Conservation (phyloP, 1,140 invertebrate species). For the Drosophila trapezifrons region DNA sequence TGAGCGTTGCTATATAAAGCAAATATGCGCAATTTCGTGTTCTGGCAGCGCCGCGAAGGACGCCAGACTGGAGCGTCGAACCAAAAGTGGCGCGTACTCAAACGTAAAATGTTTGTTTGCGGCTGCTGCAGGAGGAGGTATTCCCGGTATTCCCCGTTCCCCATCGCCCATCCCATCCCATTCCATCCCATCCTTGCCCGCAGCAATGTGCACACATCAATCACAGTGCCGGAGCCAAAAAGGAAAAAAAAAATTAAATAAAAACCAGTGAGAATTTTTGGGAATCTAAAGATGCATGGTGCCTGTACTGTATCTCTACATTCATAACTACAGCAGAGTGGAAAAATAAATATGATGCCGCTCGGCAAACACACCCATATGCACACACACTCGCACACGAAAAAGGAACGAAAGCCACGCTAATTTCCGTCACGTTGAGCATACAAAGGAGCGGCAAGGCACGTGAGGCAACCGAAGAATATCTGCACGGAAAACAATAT, state of each 20-base stretch:
- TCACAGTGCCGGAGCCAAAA: conserved; percentile 43
- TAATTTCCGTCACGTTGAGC: conserved; percentile 82
- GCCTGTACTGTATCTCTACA: conserved; percentile 54
- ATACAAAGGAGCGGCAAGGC: conserved; percentile 71
- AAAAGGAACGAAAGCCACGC: conserved; percentile 53
- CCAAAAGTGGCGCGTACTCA: conserved; percentile 77
- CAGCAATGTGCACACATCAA: conserved; percentile 70
- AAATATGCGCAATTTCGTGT: conserved; percentile 82
- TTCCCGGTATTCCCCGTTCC: not conserved
- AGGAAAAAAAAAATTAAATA: conserved; percentile 37
- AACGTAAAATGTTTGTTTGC: conserved; percentile 81
- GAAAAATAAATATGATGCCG: conserved; percentile 75
- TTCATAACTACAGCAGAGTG: conserved; percentile 76
- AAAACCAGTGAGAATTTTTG: conserved; percentile 50
- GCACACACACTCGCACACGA: conserved; percentile 31
- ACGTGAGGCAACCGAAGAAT: conserved; percentile 58
- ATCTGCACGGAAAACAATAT: conserved; percentile 26
- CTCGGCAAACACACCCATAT: conserved; percentile 40
- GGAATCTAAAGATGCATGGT: conserved; percentile 69
- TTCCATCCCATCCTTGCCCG: not conserved
- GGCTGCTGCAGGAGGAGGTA: conserved; percentile 38
- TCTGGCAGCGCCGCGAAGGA: conserved; percentile 66
- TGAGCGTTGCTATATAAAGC: conserved; percentile 44
- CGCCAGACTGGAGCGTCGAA: conserved; percentile 58
- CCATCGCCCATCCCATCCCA: not conserved